Conservation (phyloP, 1,140 invertebrate genomes). For the Procambarus clarkii region DNA sequence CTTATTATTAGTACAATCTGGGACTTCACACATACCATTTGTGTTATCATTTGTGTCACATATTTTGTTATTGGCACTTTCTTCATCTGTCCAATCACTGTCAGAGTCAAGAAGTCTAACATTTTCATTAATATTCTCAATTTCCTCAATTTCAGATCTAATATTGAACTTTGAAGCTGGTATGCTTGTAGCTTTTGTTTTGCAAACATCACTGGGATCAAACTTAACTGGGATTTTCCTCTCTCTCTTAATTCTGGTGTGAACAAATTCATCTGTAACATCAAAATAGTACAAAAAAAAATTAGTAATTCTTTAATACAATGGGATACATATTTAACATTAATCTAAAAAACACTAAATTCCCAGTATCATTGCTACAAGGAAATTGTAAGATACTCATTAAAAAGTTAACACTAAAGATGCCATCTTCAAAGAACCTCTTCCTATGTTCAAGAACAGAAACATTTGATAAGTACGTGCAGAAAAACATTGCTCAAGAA, state of each 20-base stretch:
- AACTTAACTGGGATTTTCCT: conserved; percentile 25
- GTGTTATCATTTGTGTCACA: not conserved
- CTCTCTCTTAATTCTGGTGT: conserved; percentile 11
- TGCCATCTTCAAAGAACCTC: too few relatives aligned
- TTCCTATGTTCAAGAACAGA: too few relatives aligned
- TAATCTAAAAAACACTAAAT: too few relatives aligned
- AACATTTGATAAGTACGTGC: too few relatives aligned
- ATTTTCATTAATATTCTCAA: not conserved
- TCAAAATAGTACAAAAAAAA: not conserved
- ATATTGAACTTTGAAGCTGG: not conserved
- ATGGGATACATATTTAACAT: too few relatives aligned
- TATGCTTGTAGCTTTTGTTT: conserved; percentile 4
- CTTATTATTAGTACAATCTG: not conserved
- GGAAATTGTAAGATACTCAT: too few relatives aligned
- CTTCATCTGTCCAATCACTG: conserved; percentile 3
- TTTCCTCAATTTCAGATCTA: not conserved
- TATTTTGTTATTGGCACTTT: not conserved
- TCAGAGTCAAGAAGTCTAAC: not conserved
- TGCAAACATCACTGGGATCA: conserved; percentile 16
- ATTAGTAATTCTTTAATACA: too few relatives aligned
- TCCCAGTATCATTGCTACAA: too few relatives aligned
- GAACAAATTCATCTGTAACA: not conserved
- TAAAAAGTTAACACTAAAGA: too few relatives aligned
- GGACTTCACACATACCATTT: not conserved
- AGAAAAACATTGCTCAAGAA: too few relatives aligned